These are phyloP conservation scores for Myotis planiceps DNA, from an alignment of 2,797 vertebrate species.

Conservation along the genomic window DNA sequence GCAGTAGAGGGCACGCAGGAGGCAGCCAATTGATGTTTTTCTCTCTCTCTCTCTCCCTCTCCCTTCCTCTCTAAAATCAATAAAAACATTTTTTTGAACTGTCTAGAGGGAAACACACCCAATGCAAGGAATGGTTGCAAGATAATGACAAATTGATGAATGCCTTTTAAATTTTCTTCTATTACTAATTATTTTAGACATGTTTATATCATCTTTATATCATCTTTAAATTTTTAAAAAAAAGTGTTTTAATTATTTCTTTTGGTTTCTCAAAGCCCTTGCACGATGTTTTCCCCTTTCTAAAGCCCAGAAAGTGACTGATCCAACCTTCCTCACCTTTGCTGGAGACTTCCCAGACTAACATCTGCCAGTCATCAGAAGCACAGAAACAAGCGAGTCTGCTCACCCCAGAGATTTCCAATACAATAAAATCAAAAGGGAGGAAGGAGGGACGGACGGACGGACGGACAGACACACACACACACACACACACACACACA, in stretches of 20 bases:
- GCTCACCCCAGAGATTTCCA: neutral
- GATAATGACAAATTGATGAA: neutral
- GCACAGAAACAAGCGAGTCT: neutral
- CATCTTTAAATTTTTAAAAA: too few relatives aligned
- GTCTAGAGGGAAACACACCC: neutral
- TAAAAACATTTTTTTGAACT: neutral
- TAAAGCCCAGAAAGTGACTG: neutral
- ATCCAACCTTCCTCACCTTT: neutral
- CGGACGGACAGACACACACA: neutral
- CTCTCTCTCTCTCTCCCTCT: neutral
- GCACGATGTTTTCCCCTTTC: neutral
- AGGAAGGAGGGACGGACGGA: neutral
- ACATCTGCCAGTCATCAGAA: neutral
- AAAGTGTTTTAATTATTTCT: neutral
- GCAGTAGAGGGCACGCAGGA: too few relatives aligned
- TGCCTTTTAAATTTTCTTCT: neutral
- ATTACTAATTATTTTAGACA: conserved; percentile 9
- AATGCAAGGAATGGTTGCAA: neutral
- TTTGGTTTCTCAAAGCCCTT: neutral
- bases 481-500: neutral
- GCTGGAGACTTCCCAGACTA: neutral
- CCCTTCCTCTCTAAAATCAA: neutral
- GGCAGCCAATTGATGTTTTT: neutral
- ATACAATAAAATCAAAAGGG: neutral
- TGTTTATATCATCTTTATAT: neutral